Conservation (phyloP, 2,888 invertebrate species). For the Scotopteryx bipunctaria region DNA sequence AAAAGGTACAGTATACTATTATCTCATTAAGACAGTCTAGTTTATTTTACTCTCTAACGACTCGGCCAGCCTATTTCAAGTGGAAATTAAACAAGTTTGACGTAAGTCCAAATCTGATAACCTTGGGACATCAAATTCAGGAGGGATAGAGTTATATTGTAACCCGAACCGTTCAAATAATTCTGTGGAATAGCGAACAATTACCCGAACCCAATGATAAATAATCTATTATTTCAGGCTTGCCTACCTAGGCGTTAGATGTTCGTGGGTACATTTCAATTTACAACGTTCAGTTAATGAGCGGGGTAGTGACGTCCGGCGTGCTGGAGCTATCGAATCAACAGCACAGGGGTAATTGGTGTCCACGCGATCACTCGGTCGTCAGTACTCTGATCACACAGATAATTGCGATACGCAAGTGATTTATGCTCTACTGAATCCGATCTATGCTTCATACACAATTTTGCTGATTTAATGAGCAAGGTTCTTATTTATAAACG, state of each 20-base stretch:
- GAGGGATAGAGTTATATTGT: slow-evolving; percentile 28
- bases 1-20: neutral
- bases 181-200: slow-evolving; percentile 28
- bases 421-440: too few species aligned
- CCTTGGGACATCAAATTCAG: slow-evolving; percentile 21
- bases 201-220: slow-evolving; percentile 30
- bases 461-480: too few species aligned
- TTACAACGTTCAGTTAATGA: slow-evolving; percentile 18
- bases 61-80: slow-evolving; percentile 18
- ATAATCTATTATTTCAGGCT: slow-evolving; percentile 25
- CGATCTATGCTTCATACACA: too few species aligned
- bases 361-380: slow-evolving; percentile 19
- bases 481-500: too few species aligned
- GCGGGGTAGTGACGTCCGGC: slow-evolving; percentile 9
- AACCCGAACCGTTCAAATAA: slow-evolving; percentile 30
- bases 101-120: slow-evolving; percentile 24
- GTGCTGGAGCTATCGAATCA: slow-evolving; percentile 13
- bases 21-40: neutral
- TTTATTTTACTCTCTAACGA: slow-evolving; percentile 18
- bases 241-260: slow-evolving; percentile 13
- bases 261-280: slow-evolving; percentile 23
- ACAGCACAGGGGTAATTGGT: slow-evolving; percentile 24
- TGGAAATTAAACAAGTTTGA: slow-evolving; percentile 33
- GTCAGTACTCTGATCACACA: slow-evolving; percentile 24
- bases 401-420: too few species aligned